phyloP scores from a whole-genome alignment of 2,113 vertebrate genomes.

The Thermophis baileyi region DNA sequence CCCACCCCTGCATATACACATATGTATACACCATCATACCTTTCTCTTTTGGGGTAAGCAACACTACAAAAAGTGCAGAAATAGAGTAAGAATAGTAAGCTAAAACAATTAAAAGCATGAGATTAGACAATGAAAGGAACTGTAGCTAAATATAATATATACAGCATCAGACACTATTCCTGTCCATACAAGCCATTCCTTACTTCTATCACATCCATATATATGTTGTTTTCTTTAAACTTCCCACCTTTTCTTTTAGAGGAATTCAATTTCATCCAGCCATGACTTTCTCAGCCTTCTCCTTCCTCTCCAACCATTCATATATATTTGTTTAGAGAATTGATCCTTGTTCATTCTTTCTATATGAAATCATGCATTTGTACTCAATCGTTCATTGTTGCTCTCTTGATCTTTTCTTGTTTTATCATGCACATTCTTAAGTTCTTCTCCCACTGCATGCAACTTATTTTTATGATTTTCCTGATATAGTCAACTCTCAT shows the following conservation, averaged over 20 bases:
- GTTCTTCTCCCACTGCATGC: background rate
- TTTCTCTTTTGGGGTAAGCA: background rate
- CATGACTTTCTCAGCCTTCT: background rate
- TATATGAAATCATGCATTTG: background rate
- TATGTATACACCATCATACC: background rate
- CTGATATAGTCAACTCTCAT: background rate
- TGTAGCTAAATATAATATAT: background rate
- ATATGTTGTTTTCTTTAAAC: background rate
- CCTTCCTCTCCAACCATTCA: background rate
- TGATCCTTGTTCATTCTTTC: background rate
- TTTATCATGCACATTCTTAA: background rate
- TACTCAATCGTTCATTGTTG: background rate
- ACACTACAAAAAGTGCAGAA: background rate
- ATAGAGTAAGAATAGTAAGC: background rate
- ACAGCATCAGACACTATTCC: background rate
- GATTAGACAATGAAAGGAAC: background rate
- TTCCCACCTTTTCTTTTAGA: background rate
- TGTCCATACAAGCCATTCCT: background rate
- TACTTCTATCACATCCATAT: background rate
- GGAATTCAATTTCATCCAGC: background rate
- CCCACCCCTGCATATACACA: background rate
- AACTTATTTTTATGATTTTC: background rate
- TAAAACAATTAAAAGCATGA: background rate
- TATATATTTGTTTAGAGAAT: background rate
- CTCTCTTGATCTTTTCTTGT: background rate